These are phyloP conservation scores for Leptoclinus maculatus DNA, from an alignment of 2,797 vertebrate genomes.

Conservation along the genomic window DNA sequence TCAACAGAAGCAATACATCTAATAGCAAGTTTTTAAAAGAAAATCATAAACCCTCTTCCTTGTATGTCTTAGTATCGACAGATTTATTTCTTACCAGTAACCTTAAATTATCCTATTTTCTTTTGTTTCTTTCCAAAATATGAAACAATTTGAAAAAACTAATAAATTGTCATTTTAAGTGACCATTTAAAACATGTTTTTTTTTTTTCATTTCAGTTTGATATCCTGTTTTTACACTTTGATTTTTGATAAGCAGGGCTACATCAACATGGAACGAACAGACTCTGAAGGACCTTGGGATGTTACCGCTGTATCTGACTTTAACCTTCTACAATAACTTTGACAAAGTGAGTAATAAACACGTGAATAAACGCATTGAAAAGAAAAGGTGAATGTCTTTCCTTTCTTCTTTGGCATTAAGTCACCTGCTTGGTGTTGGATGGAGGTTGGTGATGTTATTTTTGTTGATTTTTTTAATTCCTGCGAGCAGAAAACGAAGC, in stretches of 20 bases:
- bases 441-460: not conserved
- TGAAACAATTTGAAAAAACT: not conserved
- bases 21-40: not conserved
- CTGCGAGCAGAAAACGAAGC: constrained; percentile 62
- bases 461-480: not conserved
- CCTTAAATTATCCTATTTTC: not conserved
- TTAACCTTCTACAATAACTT: constrained; percentile 71
- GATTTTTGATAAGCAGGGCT: constrained; percentile 52
- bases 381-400: not conserved
- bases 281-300: constrained; percentile 71
- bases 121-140: not conserved
- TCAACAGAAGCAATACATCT: not conserved
- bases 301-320: constrained; percentile 74
- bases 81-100: not conserved
- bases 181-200: not conserved
- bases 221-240: not conserved
- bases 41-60: not conserved
- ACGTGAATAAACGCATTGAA: not conserved
- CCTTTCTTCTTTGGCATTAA: not conserved
- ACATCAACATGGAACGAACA: constrained; percentile 62
- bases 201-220: not conserved
- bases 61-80: not conserved
- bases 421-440: not conserved
- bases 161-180: not conserved
- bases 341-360: constrained; percentile 59